These are phyloP conservation scores for Aselliscus stoliczkanus DNA, from an alignment of 2,797 vertebrate genomes.

Conservation along the genomic window DNA sequence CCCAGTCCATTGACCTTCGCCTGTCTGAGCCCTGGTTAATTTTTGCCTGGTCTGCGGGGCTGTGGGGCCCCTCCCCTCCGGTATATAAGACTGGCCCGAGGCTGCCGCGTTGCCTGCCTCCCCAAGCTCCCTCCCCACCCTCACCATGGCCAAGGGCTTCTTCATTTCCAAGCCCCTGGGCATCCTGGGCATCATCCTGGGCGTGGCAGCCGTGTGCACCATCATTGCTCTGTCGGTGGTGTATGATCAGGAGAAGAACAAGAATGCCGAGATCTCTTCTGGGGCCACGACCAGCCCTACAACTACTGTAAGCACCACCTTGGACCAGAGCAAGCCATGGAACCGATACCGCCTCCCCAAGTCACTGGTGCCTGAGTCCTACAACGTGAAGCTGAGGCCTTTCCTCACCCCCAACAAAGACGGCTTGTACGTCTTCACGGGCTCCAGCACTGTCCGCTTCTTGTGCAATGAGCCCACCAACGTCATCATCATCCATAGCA, in stretches of 20 bases:
- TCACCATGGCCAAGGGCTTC: conserved; percentile 91
- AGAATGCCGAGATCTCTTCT: conserved; percentile 21
- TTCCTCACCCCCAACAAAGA: conserved; percentile 53
- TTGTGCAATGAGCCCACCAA: conserved; percentile 79
- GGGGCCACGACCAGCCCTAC: rapidly evolving
- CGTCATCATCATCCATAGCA: conserved; percentile 85
- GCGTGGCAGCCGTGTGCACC: conserved; percentile 79
- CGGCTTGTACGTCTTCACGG: conserved; percentile 86
- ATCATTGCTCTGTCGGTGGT: conserved; percentile 91
- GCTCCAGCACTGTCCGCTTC: conserved; percentile 86
- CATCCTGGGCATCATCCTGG: conserved; percentile 82
- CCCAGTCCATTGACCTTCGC: conserved; percentile 46
- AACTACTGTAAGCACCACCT: neutral
- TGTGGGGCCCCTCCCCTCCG: neutral
- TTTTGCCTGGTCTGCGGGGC: conserved; percentile 71
- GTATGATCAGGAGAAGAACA: conserved; percentile 87
- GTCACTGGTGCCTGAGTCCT: conserved; percentile 81
- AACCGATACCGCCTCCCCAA: conserved; percentile 87
- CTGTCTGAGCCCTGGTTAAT: conserved; percentile 75
- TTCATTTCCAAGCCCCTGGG: conserved; percentile 87
- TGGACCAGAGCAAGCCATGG: conserved; percentile 78
- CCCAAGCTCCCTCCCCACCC: rapidly evolving
- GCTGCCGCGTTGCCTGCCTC: neutral
- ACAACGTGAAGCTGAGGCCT: conserved; percentile 86
- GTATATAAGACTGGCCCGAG: conserved; percentile 67